Percentiles rank a stretch among this genome's conserved stretches.
phyloP scores from a whole-genome alignment of 2,888 invertebrate species.

The Spisula solida region DNA sequence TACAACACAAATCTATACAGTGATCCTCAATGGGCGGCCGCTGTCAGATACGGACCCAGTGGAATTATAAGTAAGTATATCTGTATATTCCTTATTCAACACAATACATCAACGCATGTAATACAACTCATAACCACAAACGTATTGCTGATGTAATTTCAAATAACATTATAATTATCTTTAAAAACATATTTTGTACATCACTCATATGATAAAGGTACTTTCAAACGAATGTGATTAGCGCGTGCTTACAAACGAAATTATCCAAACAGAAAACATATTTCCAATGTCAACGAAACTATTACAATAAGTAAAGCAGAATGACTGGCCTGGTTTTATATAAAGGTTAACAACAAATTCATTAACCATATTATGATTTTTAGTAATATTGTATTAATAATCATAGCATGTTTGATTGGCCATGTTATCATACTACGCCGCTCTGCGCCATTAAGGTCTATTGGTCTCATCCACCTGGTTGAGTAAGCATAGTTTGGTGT shows the following conservation, averaged over 20 bases:
- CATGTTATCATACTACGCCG: conserved; percentile 46
- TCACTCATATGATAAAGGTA: too few species aligned
- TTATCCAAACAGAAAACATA: background rate
- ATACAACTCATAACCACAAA: background rate
- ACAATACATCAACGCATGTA: background rate
- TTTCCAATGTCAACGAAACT: background rate
- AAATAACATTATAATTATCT: background rate
- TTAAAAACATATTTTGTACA: too few species aligned
- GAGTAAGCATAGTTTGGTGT: conserved; percentile 31
- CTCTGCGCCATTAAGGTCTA: conserved; percentile 50
- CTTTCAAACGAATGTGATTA: too few species aligned
- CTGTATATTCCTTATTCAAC: background rate
- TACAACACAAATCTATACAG: conserved; percentile 75
- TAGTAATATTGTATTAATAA: conserved; percentile 58
- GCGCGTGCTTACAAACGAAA: background rate
- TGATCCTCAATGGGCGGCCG: conserved; percentile 73
- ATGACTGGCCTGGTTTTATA: background rate
- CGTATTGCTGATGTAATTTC: background rate
- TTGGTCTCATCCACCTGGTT: conserved; percentile 45
- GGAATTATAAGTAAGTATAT: conserved; percentile 76
- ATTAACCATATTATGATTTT: conserved; percentile 48
- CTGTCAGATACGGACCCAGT: conserved; percentile 75
- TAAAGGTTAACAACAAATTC: conserved; percentile 45
- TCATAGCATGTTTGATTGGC: conserved; percentile 67
- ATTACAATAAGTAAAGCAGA: background rate